A percentile compares a stretch with the other conserved stretches of the same genome.
These are phyloP conservation scores for Tretioscincus oriximinensis DNA, from an alignment of 2,113 vertebrate genomes.

Conservation along the genomic window DNA sequence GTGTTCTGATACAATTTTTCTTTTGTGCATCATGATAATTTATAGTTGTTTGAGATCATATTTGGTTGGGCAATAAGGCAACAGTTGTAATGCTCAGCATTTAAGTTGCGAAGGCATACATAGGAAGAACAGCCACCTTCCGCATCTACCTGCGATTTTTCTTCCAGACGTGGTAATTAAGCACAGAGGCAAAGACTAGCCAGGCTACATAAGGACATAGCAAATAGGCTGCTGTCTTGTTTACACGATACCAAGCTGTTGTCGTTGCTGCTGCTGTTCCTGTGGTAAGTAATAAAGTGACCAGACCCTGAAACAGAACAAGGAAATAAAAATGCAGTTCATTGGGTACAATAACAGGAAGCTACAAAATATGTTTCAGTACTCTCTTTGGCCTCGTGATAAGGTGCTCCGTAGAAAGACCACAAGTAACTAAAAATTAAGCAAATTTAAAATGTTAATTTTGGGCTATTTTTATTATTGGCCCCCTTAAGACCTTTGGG, in stretches of 20 bases:
- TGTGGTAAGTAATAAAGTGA: constrained; percentile 59
- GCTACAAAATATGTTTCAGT: not conserved
- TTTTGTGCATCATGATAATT: constrained; percentile 2
- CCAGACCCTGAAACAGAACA: constrained; percentile 69
- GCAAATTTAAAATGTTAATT: too few species aligned
- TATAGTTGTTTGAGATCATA: not conserved
- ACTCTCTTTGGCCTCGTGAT: too few species aligned
- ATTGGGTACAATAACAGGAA: not conserved
- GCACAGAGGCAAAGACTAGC: constrained; percentile 68
- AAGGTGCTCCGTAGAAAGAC: not conserved
- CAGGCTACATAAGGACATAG: constrained; percentile 79
- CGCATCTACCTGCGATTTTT: constrained; percentile 63
- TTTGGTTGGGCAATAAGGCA: constrained; percentile 24
- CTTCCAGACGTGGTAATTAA: constrained; percentile 75
- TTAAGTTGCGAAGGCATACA: too few species aligned
- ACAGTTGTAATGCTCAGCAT: constrained; percentile 7
- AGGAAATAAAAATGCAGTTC: constrained; percentile 18
- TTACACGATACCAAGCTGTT: constrained; percentile 72
- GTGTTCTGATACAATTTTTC: not conserved
- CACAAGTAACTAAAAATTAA: too few species aligned
- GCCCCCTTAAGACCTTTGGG: too few species aligned
- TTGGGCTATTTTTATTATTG: too few species aligned
- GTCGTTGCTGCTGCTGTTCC: constrained; percentile 66
- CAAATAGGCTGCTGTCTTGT: constrained; percentile 69
- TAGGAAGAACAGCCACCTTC: constrained; percentile 19